Base-by-base conservation (phyloP, 2,113 vertebrate species). In the Thunnus thynnus region DNA sequence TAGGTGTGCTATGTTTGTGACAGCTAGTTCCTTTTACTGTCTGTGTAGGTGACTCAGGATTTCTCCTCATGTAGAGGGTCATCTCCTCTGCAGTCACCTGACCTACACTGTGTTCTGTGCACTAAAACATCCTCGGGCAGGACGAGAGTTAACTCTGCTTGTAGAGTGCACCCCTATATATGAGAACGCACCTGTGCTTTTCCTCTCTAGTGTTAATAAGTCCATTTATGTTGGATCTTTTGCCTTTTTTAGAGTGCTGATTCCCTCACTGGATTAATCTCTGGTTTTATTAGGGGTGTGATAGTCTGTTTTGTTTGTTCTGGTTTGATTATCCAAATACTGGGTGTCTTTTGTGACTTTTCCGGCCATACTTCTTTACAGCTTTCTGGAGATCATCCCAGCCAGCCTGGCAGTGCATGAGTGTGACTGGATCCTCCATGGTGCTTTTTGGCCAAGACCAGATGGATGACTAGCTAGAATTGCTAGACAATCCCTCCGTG, bases 401-500 rank as follows among this genome's bases (percentile, higher is more conserved):
- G 85, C 72, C 73, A 76, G 74, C 86, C 86, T 91, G 87, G 89
- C 88, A 68, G 73, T 72, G 66, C 27, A 4, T 50, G 64, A 72
- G 66, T 76, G 44, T 84, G 82, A 88, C 88, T 90, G 69, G 87
- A 80, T 89, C 73, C 76, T 90, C 60, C 75, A 77, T 84, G 89
- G 90, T 92, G 92, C 91, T 91, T 89, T 87, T 71, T 76, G 77
- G 80, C 81, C 85, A 88, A 75, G 82, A 87, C 86, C 89, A 93
- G 92, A 92, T 84, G 83, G 92, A 90, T 83, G 91, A 76, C 87
- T 91, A 90, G 90, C 84, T 83, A 61, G 72, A 75, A 48, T 80
- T 78, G 80, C 86, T 90, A 91, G 90, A 92, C 90, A 76, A 55
- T 86, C 89, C 88, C 61, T 92, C 92, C 90, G 91, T 86, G 92